Evolutionary conservation across 2,113 vertebrate species (phyloP).

Genomic region (Lophochroa leadbeateri): DNA sequence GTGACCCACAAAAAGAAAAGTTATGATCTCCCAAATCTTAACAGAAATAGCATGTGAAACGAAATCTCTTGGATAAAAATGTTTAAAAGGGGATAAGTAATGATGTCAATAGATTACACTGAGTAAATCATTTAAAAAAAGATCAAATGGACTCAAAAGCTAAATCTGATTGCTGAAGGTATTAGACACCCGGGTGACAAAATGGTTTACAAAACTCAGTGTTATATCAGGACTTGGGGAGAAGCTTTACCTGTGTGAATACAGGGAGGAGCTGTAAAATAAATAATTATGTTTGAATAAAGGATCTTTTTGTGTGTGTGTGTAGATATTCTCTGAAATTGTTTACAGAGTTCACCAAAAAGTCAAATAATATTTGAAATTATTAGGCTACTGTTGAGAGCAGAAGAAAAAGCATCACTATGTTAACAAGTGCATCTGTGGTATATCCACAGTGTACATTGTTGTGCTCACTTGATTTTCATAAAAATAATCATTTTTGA

Average conservation of each 20-base stretch:
- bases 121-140: not conserved
- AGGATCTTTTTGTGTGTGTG: not conserved
- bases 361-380: not conserved
- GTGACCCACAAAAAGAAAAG: not conserved
- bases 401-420: not conserved
- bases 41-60: not conserved
- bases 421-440: not conserved
- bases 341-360: not conserved
- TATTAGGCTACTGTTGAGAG: not conserved
- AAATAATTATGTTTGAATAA: not conserved
- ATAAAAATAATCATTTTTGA: not conserved
- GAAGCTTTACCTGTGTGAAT: not conserved
- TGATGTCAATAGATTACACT: not conserved
- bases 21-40: not conserved
- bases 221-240: fast-evolving
- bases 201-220: not conserved
- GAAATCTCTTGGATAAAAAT: not conserved
- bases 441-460: not conserved
- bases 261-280: not conserved
- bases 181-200: not conserved
- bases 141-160: not conserved
- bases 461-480: not conserved
- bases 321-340: not conserved
- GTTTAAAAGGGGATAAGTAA: not conserved
- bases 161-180: not conserved